Conservation (phyloP, 1,140 invertebrate species). For the Hermetia illucens region DNA sequence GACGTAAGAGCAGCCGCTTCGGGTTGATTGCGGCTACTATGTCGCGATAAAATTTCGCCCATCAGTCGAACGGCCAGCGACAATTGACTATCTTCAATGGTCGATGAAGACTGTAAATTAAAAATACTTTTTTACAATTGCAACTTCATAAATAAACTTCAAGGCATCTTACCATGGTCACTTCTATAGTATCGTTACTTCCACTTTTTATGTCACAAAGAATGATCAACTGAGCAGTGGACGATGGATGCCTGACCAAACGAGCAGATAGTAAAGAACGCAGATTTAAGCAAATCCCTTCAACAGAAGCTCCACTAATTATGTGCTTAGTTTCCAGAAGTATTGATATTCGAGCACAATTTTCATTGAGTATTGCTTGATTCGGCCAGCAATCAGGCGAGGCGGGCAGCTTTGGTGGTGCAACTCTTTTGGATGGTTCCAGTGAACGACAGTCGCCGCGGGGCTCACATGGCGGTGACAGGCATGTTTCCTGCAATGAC, state of each 20-base stretch:
- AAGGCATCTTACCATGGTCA: constrained; percentile 59
- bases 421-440: constrained; percentile 54
- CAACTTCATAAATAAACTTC: neutral
- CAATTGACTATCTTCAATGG: constrained; percentile 37
- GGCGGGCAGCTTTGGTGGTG: constrained; percentile 56
- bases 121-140: constrained; percentile 3
- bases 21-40: constrained; percentile 29
- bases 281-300: constrained; percentile 51
- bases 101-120: constrained; percentile 32
- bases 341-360: constrained; percentile 60
- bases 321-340: constrained; percentile 50
- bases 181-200: constrained; percentile 69
- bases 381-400: constrained; percentile 69
- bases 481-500: constrained; percentile 55
- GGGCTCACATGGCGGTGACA: constrained; percentile 58
- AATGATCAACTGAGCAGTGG: constrained; percentile 47
- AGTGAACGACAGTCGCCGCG: constrained; percentile 70
- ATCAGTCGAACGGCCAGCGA: constrained; percentile 47
- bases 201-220: constrained; percentile 67
- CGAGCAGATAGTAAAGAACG: constrained; percentile 48
- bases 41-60: constrained; percentile 54
- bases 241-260: constrained; percentile 26
- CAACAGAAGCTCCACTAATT: constrained; percentile 52
- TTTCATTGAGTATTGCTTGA: constrained; percentile 45
- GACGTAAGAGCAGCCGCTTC: constrained; percentile 51